A percentile compares a stretch with the other conserved stretches of the same genome.
Evolutionary conservation across 1,140 invertebrate genomes (phyloP).

Genomic region (Anagrus nilaparvatae): DNA sequence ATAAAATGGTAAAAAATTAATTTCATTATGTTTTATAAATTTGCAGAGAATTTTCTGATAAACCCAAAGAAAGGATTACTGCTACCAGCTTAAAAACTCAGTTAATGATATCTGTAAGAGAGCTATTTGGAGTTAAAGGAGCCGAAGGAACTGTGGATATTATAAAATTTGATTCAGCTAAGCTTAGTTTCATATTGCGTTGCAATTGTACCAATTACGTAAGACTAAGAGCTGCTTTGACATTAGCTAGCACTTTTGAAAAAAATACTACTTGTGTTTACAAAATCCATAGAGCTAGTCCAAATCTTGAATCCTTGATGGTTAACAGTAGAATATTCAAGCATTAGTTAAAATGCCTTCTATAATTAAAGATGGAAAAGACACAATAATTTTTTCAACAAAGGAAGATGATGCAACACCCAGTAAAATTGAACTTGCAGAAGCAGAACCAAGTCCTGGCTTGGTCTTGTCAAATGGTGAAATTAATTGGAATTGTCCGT

Average conservation of each 20-base stretch:
- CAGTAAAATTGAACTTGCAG: slow-evolving; percentile 60
- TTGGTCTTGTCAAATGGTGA: slow-evolving; percentile 77
- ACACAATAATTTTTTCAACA: slow-evolving; percentile 73
- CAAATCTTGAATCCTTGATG: slow-evolving; percentile 34
- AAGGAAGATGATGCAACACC: slow-evolving; percentile 68
- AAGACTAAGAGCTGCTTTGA: slow-evolving; percentile 47
- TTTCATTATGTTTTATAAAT: slow-evolving; percentile 14
- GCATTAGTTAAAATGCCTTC: slow-evolving; percentile 37
- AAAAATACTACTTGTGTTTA: slow-evolving; percentile 45
- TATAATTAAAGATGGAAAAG: slow-evolving; percentile 55
- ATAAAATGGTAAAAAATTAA: slow-evolving; percentile 7
- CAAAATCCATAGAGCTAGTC: slow-evolving; percentile 43
- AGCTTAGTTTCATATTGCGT: slow-evolving; percentile 44
- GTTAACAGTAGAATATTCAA: slow-evolving; percentile 31
- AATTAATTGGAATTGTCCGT: slow-evolving; percentile 96
- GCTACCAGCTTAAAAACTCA: slow-evolving; percentile 46
- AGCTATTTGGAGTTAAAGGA: slow-evolving; percentile 50
- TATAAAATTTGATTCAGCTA: slow-evolving; percentile 43
- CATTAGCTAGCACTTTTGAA: slow-evolving; percentile 44
- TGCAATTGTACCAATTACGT: slow-evolving; percentile 46
- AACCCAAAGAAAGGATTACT: slow-evolving; percentile 32
- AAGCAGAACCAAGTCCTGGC: slow-evolving; percentile 64
- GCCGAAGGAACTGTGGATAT: slow-evolving; percentile 45
- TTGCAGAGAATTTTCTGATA: slow-evolving; percentile 43
- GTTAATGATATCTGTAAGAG: slow-evolving; percentile 42